Base-by-base conservation (phyloP, 2,113 vertebrate genomes). In the Ammodytes marinus region DNA sequence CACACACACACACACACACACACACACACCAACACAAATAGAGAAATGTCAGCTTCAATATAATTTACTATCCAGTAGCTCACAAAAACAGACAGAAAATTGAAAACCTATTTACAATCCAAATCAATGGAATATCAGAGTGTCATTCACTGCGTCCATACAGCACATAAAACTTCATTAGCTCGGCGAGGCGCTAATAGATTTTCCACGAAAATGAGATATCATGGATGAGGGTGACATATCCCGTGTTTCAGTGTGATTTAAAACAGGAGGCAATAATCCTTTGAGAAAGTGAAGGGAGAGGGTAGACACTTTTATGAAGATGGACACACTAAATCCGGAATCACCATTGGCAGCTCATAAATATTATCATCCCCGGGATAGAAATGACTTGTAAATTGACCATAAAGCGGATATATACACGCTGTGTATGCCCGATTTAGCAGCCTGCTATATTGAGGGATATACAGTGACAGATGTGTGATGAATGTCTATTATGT, bases 51-150 rank as follows among this genome's bases (percentile, higher is more conserved):
- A 91, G 80, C 73, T 89, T 91, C 82, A 85, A 92, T 92, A 89
- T 80, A 84, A 89, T 92, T 91, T 87, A 89, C 84, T 74, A 83
- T 86, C 65, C 65, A 74, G 71, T 35, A 67, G 63, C 83, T 80
- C 76, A 59, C 37, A 69, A 85, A 27, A 77, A 80, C 57, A 81
- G 86, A 85, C 74, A 68, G 83, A 85, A 88, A 83, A 90, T 85
- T 84, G 88, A 92, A 91, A 93, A 90, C 82, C 90, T 92, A 92
- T 93, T 94, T 88, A 89, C 84, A 79, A 75, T 83, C 86, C 79
- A 84, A 92, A 93, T 92, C 89, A 91, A 87, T 80, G 71, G 47
- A 58, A 79, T 92, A 90, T 89, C 82, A 91, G 67, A 68, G 81
- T 91, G 90, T 84, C 91, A 89, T 87, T 92, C 87, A 88, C 59